These are phyloP conservation scores for Heliangelus exortis DNA, from an alignment of 2,797 vertebrate genomes.

Conservation along the genomic window DNA sequence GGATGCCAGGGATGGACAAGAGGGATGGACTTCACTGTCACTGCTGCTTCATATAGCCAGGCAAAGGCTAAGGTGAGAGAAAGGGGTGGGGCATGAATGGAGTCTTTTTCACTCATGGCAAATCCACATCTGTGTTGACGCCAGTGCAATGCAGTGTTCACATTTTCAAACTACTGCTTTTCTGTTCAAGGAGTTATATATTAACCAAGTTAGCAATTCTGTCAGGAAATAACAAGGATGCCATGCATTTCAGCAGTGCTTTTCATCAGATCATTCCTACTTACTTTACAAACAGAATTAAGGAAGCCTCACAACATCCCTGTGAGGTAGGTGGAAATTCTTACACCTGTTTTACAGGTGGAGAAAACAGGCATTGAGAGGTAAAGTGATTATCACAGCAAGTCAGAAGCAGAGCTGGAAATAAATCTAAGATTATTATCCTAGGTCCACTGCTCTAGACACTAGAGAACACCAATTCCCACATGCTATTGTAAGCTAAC, in stretches of 20 bases:
- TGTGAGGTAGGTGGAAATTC: conserved; percentile 68
- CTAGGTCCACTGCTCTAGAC: conserved; percentile 67
- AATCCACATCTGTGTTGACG: background rate
- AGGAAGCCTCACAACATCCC: conserved; percentile 74
- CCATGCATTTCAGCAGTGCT: conserved; percentile 62
- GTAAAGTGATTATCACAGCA: conserved; percentile 55
- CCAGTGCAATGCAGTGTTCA: background rate
- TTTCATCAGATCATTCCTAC: conserved; percentile 71
- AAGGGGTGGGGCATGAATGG: background rate
- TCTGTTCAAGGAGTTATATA: background rate
- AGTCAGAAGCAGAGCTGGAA: conserved; percentile 62
- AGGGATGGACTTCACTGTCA: background rate
- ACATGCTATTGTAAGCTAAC: conserved; percentile 63
- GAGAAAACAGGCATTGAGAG: conserved; percentile 65
- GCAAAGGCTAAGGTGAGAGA: background rate
- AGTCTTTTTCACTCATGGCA: background rate
- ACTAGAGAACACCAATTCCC: conserved; percentile 65
- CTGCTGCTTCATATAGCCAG: background rate
- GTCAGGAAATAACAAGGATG: conserved; percentile 64
- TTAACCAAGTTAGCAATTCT: conserved; percentile 31
- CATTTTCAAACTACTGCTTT: background rate
- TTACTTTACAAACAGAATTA: conserved; percentile 67
- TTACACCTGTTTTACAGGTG: conserved; percentile 62
- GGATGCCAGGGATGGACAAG: background rate
- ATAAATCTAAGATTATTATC: conserved; percentile 62